Evolutionary conservation across 2,888 invertebrate genomes (phyloP).

Genomic region (Hymenopus coronatus): DNA sequence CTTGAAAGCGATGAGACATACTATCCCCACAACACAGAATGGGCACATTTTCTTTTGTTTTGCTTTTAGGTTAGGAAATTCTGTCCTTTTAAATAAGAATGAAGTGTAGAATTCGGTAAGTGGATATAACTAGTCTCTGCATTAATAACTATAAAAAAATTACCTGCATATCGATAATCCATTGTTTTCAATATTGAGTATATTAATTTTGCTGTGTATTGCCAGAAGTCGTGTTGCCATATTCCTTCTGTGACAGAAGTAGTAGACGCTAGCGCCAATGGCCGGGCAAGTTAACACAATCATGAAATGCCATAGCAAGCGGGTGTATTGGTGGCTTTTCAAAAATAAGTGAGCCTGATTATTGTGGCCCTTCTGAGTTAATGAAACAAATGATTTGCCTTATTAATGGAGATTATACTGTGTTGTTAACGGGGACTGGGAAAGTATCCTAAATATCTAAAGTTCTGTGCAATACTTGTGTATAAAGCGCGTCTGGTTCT

Average conservation of each 20-base stretch:
- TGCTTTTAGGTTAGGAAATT: no score
- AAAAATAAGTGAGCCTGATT: not conserved
- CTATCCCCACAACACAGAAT: no score
- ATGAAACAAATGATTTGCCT: conserved; percentile 24
- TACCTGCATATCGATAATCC: not conserved
- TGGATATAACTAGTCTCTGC: no score
- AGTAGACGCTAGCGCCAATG: not conserved
- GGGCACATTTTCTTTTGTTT: no score
- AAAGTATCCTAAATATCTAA: conserved; percentile 13
- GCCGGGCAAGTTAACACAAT: conserved; percentile 1
- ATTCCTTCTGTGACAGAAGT: not conserved
- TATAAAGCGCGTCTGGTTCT: conserved; percentile 20
- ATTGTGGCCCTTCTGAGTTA: not conserved
- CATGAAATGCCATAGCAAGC: not conserved
- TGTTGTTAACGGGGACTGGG: conserved; percentile 14
- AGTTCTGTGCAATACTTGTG: not conserved
- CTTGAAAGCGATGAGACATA: no score
- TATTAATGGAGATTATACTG: not conserved
- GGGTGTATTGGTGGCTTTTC: not conserved
- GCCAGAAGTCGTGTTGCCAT: not conserved
- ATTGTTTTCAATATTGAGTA: not conserved
- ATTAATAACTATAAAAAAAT: not conserved
- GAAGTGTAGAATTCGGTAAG: no score
- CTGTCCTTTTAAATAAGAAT: no score
- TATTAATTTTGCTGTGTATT: not conserved